Base-by-base conservation (phyloP, 2,888 invertebrate species). In the Gerosis bhagava region DNA sequence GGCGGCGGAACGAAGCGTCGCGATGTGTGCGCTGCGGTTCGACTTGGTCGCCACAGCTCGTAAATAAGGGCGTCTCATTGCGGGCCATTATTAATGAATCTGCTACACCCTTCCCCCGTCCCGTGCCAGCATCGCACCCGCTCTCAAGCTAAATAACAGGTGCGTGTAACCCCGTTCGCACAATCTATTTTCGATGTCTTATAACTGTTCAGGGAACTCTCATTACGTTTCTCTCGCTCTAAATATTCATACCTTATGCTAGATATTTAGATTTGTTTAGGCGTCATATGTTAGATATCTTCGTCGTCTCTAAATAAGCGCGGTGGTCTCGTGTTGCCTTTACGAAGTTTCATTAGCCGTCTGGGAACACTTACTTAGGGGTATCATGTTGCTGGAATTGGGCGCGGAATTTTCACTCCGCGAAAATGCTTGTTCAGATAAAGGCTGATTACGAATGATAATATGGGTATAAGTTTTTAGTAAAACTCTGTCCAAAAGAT, bases 161-260 rank as follows among this genome's bases (percentile, higher is more conserved):
- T 88, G 88, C 81, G 87, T 79, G 82, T 88, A 88, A 86, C 88
- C 88, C 86, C 84, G 77, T 88, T 88, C 83, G 86, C 83, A 86
- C 80, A 86, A 86, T 87, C 88, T 88, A 88, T 88, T 88, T 88
- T 83, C 81, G 87, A 83, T 83, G 83, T 83, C 84, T 84, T 86
- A 83, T 80, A 83, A 77, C 80, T 76, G 83, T 79, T 81, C 79
- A 76, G 77, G 81, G 84, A 81, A 76, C 78, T 77, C 71, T 75
- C 76, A 73, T 74, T 78, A 77, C 78, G 83, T n/a, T 77, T 77
- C 77, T 78, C 77, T 65, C 75, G 79, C 72, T 87, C 84, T 84
- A 82, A 84, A 86, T 86, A 84, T 86, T 86, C 87, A 83, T 83
- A 78, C 78, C 84, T 82, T 82, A 86, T n/a, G n/a, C n/a, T n/a